Evolutionary conservation across 2,888 invertebrate genomes (phyloP).

Genomic region (Aquatica leii): DNA sequence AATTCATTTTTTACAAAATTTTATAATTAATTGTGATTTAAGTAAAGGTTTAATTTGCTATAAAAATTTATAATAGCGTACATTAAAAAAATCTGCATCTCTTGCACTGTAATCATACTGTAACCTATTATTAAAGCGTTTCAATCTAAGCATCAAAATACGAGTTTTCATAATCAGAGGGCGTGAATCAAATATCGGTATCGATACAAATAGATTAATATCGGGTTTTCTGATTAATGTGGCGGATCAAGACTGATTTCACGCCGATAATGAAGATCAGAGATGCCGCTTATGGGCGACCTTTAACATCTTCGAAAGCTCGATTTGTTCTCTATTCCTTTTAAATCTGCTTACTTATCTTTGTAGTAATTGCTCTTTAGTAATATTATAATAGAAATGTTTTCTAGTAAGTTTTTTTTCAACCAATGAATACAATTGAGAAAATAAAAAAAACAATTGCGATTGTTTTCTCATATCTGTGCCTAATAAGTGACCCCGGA

Average conservation of each 20-base stretch:
- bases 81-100: conserved; percentile 9
- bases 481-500: conserved; percentile 40
- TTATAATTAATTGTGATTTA: not conserved
- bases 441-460: not conserved
- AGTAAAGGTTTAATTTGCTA: not conserved
- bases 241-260: conserved; percentile 37
- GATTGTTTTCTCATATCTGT: conserved; percentile 16
- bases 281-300: conserved; percentile 35
- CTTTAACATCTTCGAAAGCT: conserved; percentile 31
- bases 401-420: not conserved
- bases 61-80: not conserved
- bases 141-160: conserved; percentile 31
- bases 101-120: conserved; percentile 22
- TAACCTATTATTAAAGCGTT: conserved; percentile 34
- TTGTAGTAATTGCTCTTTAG: conserved; percentile 18
- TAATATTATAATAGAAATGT: conserved; percentile 7
- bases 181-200: conserved; percentile 36
- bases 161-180: conserved; percentile 30
- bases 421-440: not conserved
- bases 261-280: conserved; percentile 37
- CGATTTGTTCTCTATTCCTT: conserved; percentile 25
- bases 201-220: conserved; percentile 38
- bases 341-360: conserved; percentile 6
- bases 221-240: conserved; percentile 34
- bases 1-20: not conserved